These are phyloP conservation scores for Trypoxylus dichotomus DNA, from an alignment of 1,140 invertebrate genomes.

Conservation along the genomic window DNA sequence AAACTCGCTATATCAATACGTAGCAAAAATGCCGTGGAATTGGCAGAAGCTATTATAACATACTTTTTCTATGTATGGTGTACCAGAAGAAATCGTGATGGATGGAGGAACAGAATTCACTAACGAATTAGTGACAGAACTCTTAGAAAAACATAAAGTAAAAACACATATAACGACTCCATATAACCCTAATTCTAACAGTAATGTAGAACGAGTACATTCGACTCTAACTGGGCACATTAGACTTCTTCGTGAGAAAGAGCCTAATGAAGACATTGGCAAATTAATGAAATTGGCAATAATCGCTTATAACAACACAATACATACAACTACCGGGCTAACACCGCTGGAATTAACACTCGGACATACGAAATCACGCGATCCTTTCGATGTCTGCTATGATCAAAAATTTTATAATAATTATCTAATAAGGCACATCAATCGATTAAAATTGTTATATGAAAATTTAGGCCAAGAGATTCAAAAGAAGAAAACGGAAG, in stretches of 20 bases:
- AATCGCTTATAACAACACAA: conserved; percentile 2
- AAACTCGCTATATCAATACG: conserved; percentile 1
- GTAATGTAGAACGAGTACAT: background rate
- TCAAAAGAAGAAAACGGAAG: background rate
- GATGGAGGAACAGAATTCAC: conserved; percentile 28
- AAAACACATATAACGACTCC: conserved; percentile 48
- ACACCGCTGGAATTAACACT: background rate
- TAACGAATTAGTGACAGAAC: conserved; percentile 46
- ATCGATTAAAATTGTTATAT: conserved; percentile 5
- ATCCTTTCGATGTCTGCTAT: background rate
- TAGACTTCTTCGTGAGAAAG: background rate
- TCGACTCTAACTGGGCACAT: conserved; percentile 2
- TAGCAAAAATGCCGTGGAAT: conserved; percentile 12
- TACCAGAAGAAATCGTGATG: conserved; percentile 14
- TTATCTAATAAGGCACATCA: background rate
- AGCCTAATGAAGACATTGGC: background rate
- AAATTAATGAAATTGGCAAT: conserved; percentile 5
- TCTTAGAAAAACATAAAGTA: conserved; percentile 54
- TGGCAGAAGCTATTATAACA: conserved; percentile 17
- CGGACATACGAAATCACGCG: background rate
- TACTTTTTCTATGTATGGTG: conserved; percentile 14
- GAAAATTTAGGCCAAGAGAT: background rate
- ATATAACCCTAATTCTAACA: conserved; percentile 16
- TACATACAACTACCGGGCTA: background rate
- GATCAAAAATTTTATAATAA: background rate